phyloP scores from a whole-genome alignment of 2,113 vertebrate species.

The Menura novaehollandiae region DNA sequence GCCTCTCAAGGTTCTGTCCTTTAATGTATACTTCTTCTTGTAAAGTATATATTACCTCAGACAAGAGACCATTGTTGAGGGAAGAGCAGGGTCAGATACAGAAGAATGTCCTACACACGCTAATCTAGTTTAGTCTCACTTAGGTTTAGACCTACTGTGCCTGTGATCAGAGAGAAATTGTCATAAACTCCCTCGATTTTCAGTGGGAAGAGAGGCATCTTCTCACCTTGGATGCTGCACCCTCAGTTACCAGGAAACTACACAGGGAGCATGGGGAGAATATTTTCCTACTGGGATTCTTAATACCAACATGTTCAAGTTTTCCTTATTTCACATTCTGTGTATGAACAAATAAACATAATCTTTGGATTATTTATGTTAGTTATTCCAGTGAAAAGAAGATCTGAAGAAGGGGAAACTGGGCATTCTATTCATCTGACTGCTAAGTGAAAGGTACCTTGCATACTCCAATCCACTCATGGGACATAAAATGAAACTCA shows the following conservation, averaged over 20 bases:
- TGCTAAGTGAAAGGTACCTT: not conserved
- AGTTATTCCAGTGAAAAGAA: not conserved
- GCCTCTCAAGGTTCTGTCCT: not conserved
- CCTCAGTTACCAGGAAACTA: not conserved
- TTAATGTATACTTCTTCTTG: not conserved
- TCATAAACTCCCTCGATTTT: not conserved
- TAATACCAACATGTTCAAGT: not conserved
- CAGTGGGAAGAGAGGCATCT: not conserved
- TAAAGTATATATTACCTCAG: not conserved
- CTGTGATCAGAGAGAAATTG: not conserved
- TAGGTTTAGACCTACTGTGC: not conserved
- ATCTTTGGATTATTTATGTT: not conserved
- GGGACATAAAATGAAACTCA: not conserved
- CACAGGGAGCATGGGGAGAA: not conserved
- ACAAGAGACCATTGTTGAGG: not conserved
- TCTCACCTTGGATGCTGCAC: not conserved
- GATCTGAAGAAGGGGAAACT: not conserved
- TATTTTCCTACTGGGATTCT: not conserved
- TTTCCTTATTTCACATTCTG: not conserved
- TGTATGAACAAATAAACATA: not conserved
- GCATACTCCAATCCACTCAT: not conserved
- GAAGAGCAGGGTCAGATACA: not conserved
- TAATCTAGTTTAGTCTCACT: not conserved
- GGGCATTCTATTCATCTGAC: not conserved
- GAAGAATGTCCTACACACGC: rapidly evolving